A percentile compares a stretch with the other conserved stretches of the same genome.
phyloP scores from a whole-genome alignment of 1,140 invertebrate genomes.

The Bombyx mori region DNA sequence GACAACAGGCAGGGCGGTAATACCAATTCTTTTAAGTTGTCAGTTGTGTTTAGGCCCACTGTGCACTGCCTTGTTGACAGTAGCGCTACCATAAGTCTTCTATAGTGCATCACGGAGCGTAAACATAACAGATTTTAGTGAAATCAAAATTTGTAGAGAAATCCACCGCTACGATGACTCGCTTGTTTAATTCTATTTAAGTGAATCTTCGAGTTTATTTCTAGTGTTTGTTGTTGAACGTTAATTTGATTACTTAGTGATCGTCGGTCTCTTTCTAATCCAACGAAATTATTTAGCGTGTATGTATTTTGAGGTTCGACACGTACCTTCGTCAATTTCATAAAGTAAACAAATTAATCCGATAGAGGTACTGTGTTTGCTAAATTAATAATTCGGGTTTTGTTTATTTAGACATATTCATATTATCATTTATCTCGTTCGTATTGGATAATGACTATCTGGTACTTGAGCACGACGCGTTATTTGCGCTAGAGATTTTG shows the following conservation, averaged over 20 bases:
- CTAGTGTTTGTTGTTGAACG: neutral
- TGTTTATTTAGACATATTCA: too few relatives aligned
- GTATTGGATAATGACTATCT: too few relatives aligned
- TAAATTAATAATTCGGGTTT: too few relatives aligned
- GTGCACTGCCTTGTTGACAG: constrained; percentile 34
- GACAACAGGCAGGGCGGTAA: too few relatives aligned
- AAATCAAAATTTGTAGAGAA: constrained; percentile 29
- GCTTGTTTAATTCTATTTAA: neutral
- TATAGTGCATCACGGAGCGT: constrained; percentile 15
- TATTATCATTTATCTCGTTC: too few relatives aligned
- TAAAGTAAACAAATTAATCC: neutral
- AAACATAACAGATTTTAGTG: constrained; percentile 26
- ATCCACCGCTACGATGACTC: neutral
- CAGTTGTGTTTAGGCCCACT: too few relatives aligned
- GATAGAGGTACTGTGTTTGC: too few relatives aligned
- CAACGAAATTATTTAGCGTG: constrained; percentile 13
- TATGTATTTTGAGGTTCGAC: constrained; percentile 11
- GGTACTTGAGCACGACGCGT: too few relatives aligned
- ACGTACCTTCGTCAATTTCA: neutral
- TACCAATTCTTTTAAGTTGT: too few relatives aligned
- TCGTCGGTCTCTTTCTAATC: too few relatives aligned
- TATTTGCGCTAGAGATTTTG: too few relatives aligned
- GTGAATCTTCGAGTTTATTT: neutral
- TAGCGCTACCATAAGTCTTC: constrained; percentile 21
- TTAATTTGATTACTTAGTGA: neutral